These are phyloP conservation scores for Isichthys henryi DNA, from an alignment of 2,113 vertebrate species.

Conservation along the genomic window DNA sequence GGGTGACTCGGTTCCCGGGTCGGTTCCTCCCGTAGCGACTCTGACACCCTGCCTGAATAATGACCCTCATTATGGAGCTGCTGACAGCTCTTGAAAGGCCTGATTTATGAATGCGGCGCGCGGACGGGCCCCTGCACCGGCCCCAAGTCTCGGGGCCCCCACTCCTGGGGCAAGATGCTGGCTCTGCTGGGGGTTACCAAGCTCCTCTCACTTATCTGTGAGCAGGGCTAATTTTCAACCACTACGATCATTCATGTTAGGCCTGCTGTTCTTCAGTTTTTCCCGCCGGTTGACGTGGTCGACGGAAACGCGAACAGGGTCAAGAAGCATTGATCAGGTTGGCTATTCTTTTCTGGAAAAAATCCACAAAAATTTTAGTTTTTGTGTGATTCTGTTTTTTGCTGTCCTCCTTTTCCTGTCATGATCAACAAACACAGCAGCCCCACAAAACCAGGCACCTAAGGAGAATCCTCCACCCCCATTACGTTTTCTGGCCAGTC, in stretches of 20 bases:
- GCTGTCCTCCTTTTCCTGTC: not conserved
- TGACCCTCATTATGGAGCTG: constrained; percentile 99
- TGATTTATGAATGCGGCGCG: constrained; percentile 99
- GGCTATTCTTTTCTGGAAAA: not conserved
- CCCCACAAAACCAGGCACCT: not conserved
- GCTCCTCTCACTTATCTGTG: not conserved
- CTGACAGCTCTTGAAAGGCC: constrained; percentile 97
- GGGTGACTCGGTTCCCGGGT: constrained; percentile 98
- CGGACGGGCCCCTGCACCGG: constrained; percentile 43
- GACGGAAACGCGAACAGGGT: not conserved
- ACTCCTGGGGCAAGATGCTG: not conserved
- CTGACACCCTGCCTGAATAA: constrained; percentile 99
- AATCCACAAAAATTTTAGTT: not conserved
- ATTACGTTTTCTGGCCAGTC: constrained; percentile 49
- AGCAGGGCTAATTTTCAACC: not conserved
- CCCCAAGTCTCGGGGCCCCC: not conserved
- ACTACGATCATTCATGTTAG: not conserved
- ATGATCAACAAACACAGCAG: not conserved
- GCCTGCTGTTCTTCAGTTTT: not conserved
- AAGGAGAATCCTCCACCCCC: not conserved
- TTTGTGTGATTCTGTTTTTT: not conserved
- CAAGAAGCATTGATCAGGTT: not conserved
- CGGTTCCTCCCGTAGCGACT: constrained; percentile 97
- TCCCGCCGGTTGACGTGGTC: not conserved
- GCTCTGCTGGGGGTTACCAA: not conserved